These are phyloP conservation scores for Neotoma lepida DNA, from an alignment of 2,113 vertebrate species.

Conservation along the genomic window DNA sequence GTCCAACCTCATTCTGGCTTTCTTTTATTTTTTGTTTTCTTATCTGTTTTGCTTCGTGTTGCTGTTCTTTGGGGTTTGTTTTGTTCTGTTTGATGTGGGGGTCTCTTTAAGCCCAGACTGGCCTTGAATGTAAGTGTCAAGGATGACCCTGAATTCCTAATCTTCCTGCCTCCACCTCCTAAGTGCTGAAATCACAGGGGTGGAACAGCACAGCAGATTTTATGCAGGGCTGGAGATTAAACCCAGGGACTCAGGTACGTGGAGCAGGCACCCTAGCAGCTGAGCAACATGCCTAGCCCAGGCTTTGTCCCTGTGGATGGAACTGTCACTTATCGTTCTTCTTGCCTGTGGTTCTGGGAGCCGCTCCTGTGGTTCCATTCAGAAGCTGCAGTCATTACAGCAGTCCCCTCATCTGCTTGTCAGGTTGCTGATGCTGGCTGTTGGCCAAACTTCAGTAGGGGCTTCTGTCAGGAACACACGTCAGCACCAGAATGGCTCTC, in stretches of 20 bases:
- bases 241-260: background rate
- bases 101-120: background rate
- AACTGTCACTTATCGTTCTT: background rate
- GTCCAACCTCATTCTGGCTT: slow-evolving; percentile 21
- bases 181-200: background rate
- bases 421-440: background rate
- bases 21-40: background rate
- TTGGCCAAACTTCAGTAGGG: background rate
- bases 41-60: background rate
- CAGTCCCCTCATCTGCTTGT: background rate
- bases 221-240: background rate
- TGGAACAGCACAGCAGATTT: background rate
- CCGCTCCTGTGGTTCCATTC: background rate
- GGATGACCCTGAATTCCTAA: background rate
- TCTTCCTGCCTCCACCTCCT: background rate
- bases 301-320: background rate
- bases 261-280: background rate
- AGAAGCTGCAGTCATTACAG: background rate
- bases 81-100: background rate
- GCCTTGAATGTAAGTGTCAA: background rate
- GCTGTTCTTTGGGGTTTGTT: background rate
- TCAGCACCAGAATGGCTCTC: background rate
- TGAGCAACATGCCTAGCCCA: background rate
- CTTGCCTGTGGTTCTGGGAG: background rate
- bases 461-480: background rate